These are phyloP conservation scores for Mirounga angustirostris DNA, from an alignment of 2,113 vertebrate species.

Conservation along the genomic window DNA sequence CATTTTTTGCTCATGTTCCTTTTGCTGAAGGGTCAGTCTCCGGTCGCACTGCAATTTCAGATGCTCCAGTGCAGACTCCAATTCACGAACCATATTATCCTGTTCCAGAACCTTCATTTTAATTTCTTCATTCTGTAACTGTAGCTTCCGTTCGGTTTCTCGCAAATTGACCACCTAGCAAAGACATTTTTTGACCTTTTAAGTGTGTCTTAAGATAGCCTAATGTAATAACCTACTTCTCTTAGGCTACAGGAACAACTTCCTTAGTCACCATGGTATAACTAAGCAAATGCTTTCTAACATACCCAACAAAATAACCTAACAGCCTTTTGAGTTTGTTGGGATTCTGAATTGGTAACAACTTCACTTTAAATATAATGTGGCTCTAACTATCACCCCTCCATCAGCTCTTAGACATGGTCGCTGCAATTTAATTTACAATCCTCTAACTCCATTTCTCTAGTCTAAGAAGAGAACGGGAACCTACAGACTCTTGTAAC, in stretches of 20 bases:
- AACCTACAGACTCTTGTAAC: conserved; percentile 39
- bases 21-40: conserved; percentile 91
- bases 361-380: conserved; percentile 40
- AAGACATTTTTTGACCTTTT: conserved; percentile 70
- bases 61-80: conserved; percentile 90
- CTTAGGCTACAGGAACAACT: not conserved
- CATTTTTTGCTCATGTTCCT: conserved; percentile 92
- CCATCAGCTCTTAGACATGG: conserved; percentile 24
- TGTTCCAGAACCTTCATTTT: conserved; percentile 89
- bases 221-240: conserved; percentile 37
- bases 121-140: conserved; percentile 90
- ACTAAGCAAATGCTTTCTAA: conserved; percentile 12
- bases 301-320: conserved; percentile 1
- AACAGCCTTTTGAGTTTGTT: conserved; percentile 25
- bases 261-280: not conserved
- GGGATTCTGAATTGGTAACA: conserved; percentile 47
- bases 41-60: conserved; percentile 91
- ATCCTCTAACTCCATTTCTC: conserved; percentile 18
- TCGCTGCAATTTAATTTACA: conserved; percentile 35
- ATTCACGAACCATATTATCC: conserved; percentile 85
- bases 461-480: not conserved
- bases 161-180: conserved; percentile 92
- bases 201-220: conserved; percentile 27
- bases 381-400: not conserved
- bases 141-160: conserved; percentile 89